Evolutionary conservation across 2,888 invertebrate species (phyloP).

Genomic region (Pedicia rivosa): DNA sequence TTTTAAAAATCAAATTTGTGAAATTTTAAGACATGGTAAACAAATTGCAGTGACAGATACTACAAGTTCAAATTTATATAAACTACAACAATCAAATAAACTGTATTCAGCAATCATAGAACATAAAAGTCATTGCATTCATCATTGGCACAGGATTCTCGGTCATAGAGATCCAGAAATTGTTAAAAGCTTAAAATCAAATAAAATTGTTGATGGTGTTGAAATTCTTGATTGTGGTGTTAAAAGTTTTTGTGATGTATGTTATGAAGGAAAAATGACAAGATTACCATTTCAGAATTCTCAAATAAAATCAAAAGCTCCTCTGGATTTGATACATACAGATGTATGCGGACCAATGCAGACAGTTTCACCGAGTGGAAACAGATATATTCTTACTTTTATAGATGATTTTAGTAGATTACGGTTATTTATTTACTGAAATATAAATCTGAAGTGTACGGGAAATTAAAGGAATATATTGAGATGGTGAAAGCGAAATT

Average conservation of each 20-base stretch:
- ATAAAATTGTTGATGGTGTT: conserved; percentile 9
- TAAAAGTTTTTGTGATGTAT: conserved; percentile 11
- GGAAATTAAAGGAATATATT: conserved; percentile 11
- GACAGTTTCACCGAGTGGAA: conserved; percentile 14
- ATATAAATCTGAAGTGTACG: conserved; percentile 14
- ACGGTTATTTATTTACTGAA: conserved; percentile 14
- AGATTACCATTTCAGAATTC: conserved; percentile 14
- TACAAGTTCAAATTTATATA: conserved; percentile 1
- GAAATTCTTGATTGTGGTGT: conserved; percentile 10
- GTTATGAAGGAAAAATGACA: conserved; percentile 15
- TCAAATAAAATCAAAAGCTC: conserved; percentile 3
- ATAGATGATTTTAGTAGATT: conserved; percentile 21
- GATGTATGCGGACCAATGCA: conserved; percentile 21
- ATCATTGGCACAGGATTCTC: conserved; percentile 12
- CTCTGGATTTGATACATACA: conserved; percentile 16
- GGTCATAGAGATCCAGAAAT: conserved; percentile 12
- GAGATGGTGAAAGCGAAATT: conserved; percentile 11
- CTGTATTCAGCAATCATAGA: conserved; percentile 4
- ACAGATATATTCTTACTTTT: conserved; percentile 17
- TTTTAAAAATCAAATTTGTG: conserved; percentile 4
- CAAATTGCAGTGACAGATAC: conserved; percentile 5
- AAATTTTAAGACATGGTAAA: conserved; percentile 3
- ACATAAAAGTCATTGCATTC: conserved; percentile 10
- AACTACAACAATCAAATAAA: conserved; percentile 4
- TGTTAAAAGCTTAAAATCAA: conserved; percentile 7